Conservation (phyloP, 2,888 invertebrate species). For the Euproctis similis region DNA sequence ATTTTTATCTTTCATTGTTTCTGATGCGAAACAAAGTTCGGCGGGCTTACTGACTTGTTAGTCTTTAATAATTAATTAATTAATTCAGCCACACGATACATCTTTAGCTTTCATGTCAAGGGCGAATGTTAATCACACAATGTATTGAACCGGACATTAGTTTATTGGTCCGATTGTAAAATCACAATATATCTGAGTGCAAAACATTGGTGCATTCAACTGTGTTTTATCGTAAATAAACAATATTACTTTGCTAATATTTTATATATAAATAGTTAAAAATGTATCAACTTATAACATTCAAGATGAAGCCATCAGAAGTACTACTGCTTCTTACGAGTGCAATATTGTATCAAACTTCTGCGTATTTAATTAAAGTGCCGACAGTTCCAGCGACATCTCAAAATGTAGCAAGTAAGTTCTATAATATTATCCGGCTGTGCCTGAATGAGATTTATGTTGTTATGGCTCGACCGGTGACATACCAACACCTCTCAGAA, state of each 20-base stretch:
- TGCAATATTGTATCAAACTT: constrained; percentile 25
- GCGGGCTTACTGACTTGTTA: no score
- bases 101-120: no score
- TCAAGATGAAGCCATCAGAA: constrained; percentile 50
- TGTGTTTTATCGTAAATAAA: constrained; percentile 34
- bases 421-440: no score
- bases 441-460: no score
- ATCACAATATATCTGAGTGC: constrained; percentile 11
- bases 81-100: no score
- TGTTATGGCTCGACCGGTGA: no score
- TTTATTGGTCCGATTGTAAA: constrained; percentile 15
- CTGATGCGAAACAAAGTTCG: no score
- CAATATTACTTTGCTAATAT: constrained; percentile 29
- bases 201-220: constrained; percentile 46
- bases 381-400: constrained; percentile 29
- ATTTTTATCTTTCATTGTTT: no score
- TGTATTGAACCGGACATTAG: constrained; percentile 5
- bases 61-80: no score
- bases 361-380: constrained; percentile 52
- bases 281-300: constrained; percentile 15
- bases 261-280: constrained; percentile 30
- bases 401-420: constrained; percentile 16
- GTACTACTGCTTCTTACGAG: constrained; percentile 28
- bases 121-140: background rate
- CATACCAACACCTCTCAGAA: no score